Conservation (phyloP, 2,797 vertebrate genomes). For the Apodemus agrarius region DNA sequence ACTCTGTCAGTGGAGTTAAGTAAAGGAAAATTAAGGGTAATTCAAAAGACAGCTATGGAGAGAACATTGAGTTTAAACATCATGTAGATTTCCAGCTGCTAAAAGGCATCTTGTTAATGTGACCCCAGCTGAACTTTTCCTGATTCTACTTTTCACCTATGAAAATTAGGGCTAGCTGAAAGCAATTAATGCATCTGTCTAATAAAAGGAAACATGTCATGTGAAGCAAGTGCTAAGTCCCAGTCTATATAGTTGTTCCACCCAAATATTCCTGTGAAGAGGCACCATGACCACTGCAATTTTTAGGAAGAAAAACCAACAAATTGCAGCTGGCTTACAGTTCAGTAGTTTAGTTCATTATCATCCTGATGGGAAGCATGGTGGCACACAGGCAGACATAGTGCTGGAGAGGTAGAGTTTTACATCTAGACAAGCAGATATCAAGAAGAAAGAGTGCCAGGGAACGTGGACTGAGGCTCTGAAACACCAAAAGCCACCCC, state of each 20-base stretch:
- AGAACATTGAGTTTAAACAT: constrained; percentile 53
- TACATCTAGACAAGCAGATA: not conserved
- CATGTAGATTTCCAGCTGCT: constrained; percentile 5
- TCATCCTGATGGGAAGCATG: no score
- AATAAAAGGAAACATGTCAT: not conserved
- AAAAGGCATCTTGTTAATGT: constrained; percentile 47
- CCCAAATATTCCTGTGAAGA: not conserved
- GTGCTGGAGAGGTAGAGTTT: no score
- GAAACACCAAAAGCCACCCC: not conserved
- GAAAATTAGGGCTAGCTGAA: constrained; percentile 35
- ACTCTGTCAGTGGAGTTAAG: not conserved
- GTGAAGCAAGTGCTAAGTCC: not conserved
- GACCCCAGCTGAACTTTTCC: constrained; percentile 51
- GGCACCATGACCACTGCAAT: not conserved
- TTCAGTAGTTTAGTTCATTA: not conserved
- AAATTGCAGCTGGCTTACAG: no score
- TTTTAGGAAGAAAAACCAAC: not conserved
- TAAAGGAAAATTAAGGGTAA: constrained; percentile 7
- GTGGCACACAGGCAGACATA: not conserved
- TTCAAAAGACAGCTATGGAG: constrained; percentile 29
- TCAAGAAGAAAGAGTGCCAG: not conserved
- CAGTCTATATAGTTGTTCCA: not conserved
- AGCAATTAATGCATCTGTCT: constrained; percentile 40
- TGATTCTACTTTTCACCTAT: constrained; percentile 58
- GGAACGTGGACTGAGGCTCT: not conserved